phyloP scores from a whole-genome alignment of 2,888 invertebrate genomes.

The Drosophila algonquin region DNA sequence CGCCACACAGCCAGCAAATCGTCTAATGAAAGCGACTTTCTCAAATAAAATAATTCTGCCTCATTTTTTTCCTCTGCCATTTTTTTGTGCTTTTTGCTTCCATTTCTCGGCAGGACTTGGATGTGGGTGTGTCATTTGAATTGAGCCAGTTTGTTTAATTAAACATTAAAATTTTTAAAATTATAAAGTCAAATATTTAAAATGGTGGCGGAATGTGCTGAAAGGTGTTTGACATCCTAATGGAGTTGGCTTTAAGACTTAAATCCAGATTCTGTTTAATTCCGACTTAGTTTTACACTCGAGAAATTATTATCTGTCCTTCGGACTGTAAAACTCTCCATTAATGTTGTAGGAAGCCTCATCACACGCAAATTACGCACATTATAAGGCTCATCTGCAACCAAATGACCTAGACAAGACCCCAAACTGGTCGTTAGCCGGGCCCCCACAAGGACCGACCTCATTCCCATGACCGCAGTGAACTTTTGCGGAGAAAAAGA shows the following conservation, averaged over 20 bases:
- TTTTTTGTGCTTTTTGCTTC: constrained; percentile 25
- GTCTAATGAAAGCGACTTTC: constrained; percentile 59
- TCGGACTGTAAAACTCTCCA: constrained; percentile 1
- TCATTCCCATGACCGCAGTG: constrained; percentile 30
- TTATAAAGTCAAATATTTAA: constrained; percentile 48
- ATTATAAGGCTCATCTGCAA: constrained; percentile 59
- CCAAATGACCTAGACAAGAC: constrained; percentile 50
- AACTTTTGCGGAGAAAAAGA: constrained; percentile 43
- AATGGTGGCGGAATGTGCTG: constrained; percentile 17
- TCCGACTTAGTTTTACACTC: background rate
- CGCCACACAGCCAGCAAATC: constrained; percentile 47
- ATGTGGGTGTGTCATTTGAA: constrained; percentile 37
- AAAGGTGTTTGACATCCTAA: constrained; percentile 13
- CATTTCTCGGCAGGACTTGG: background rate
- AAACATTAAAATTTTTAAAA: constrained; percentile 50
- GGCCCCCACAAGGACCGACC: constrained; percentile 22
- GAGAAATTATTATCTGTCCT: background rate
- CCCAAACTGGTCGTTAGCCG: constrained; percentile 63
- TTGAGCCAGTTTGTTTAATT: constrained; percentile 56
- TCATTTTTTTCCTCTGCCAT: constrained; percentile 14
- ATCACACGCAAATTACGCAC: constrained; percentile 56
- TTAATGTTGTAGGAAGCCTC: constrained; percentile 28
- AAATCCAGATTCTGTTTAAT: background rate
- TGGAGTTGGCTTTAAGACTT: constrained; percentile 1
- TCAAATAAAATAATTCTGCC: constrained; percentile 56